Percentiles rank a stretch among this genome's conserved stretches.
These are phyloP conservation scores for Ianthella basta DNA, from an alignment of 37 sponge, comb jelly and placozoan species.

Conservation along the genomic window DNA sequence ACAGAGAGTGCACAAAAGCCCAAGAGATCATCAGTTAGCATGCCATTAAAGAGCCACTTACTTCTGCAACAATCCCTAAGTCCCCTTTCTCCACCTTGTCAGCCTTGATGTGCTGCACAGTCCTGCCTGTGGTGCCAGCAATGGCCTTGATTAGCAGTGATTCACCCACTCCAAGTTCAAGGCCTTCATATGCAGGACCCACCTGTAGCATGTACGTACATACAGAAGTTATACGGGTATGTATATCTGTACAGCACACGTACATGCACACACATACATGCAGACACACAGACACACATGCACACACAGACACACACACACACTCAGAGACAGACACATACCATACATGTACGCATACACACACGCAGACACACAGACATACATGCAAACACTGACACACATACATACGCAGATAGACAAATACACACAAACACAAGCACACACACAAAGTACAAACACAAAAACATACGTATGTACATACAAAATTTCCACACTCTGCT, in stretches of 20 bases:
- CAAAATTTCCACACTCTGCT: not conserved
- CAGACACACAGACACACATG: slow-evolving; percentile 20
- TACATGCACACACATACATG: slow-evolving; percentile 17
- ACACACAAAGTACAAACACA: slow-evolving; percentile 13
- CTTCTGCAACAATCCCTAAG: slow-evolving; percentile 95
- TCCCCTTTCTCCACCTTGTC: slow-evolving; percentile 86
- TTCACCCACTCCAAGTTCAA: slow-evolving; percentile 94
- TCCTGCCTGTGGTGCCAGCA: slow-evolving; percentile 86
- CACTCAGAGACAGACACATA: no score
- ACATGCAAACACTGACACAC: slow-evolving; percentile 13
- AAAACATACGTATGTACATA: not conserved
- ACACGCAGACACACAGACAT: slow-evolving; percentile 20
- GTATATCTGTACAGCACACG: not conserved
- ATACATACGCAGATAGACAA: slow-evolving; percentile 2
- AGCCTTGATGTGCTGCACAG: slow-evolving; percentile 75
- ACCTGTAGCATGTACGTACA: slow-evolving; percentile 51
- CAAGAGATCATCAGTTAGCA: no score
- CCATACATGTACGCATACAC: no score
- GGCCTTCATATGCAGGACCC: slow-evolving; percentile 91
- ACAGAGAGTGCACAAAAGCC: not conserved
- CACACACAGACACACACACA: slow-evolving; percentile 26
- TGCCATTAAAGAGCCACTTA: not conserved
- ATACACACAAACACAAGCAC: slow-evolving; percentile 21
- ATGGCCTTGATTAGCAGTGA: slow-evolving; percentile 85
- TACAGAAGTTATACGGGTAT: no score